Evolutionary conservation across 2,888 invertebrate species (phyloP).

Genomic region (Dolichopus griseipennis): DNA sequence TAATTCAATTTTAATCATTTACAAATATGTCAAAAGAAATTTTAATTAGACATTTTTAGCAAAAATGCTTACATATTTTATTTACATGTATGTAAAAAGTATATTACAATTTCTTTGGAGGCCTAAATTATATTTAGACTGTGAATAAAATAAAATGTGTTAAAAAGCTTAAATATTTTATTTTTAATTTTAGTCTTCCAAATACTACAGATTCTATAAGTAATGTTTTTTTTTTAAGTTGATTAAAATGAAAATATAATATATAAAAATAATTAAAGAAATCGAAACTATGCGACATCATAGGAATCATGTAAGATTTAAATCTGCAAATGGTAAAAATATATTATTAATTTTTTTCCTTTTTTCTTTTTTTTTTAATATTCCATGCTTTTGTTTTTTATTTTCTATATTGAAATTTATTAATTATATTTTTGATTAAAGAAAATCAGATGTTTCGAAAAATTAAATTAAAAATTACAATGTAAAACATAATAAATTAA

Average conservation of each 20-base stretch:
- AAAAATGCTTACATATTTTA: too few species aligned
- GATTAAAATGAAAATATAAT: not conserved
- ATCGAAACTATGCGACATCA: not conserved
- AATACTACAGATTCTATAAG: not conserved
- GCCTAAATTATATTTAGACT: too few species aligned
- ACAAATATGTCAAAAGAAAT: too few species aligned
- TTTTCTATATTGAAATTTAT: not conserved
- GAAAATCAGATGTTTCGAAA: not conserved
- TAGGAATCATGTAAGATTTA: constrained; percentile 3
- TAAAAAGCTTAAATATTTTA: not conserved
- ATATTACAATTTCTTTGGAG: too few species aligned
- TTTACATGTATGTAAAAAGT: too few species aligned
- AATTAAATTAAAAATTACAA: not conserved
- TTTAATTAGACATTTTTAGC: too few species aligned
- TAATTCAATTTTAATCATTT: too few species aligned
- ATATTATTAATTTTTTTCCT: not conserved
- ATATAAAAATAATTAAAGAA: not conserved
- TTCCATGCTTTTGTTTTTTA: not conserved
- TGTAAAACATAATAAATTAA: too few species aligned
- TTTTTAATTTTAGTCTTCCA: not conserved
- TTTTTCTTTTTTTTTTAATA: not conserved
- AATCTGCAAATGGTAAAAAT: constrained; percentile 1
- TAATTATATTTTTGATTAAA: not conserved
- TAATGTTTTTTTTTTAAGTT: not conserved
- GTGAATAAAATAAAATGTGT: too few species aligned